phyloP scores from a whole-genome alignment of 2,888 invertebrate genomes.

The Seira sanloemensis region DNA sequence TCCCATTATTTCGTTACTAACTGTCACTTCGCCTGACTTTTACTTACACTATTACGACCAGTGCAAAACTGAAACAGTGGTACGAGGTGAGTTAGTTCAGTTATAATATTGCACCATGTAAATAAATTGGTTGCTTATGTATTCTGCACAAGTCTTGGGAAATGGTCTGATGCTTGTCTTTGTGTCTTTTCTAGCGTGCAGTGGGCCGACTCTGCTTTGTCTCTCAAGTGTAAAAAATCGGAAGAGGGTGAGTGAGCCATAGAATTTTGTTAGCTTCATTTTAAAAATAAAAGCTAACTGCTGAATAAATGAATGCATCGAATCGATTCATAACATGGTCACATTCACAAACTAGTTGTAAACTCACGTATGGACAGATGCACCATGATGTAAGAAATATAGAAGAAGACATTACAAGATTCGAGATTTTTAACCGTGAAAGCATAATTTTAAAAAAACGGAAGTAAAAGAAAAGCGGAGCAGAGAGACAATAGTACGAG shows the following conservation, averaged over 20 bases:
- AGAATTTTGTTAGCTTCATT: not conserved
- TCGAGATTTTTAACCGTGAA: not conserved
- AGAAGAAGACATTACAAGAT: constrained; percentile 10
- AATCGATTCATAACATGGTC: constrained; percentile 17
- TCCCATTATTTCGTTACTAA: constrained; percentile 44
- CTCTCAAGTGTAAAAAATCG: not conserved
- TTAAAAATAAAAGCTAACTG: not conserved
- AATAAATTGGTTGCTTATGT: constrained; percentile 39
- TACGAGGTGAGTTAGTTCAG: not conserved
- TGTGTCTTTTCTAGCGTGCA: not conserved
- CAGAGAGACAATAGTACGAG: not conserved
- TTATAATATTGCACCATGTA: constrained; percentile 25
- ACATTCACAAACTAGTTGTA: too few species aligned
- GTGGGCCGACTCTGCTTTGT: not conserved
- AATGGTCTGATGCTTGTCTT: not conserved
- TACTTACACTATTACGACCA: constrained; percentile 33
- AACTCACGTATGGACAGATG: not conserved
- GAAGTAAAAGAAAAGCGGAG: not conserved
- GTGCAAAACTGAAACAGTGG: not conserved
- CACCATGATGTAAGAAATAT: not conserved
- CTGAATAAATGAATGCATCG: constrained; percentile 24
- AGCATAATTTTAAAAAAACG: not conserved
- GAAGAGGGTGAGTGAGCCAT: not conserved
- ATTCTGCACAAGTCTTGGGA: not conserved
- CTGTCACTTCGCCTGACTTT: constrained; percentile 42